Evolutionary conservation across 2,888 invertebrate species (phyloP), one percentile per base, ranked within the genome.

Genomic region (Coleophora flavipennella): DNA sequence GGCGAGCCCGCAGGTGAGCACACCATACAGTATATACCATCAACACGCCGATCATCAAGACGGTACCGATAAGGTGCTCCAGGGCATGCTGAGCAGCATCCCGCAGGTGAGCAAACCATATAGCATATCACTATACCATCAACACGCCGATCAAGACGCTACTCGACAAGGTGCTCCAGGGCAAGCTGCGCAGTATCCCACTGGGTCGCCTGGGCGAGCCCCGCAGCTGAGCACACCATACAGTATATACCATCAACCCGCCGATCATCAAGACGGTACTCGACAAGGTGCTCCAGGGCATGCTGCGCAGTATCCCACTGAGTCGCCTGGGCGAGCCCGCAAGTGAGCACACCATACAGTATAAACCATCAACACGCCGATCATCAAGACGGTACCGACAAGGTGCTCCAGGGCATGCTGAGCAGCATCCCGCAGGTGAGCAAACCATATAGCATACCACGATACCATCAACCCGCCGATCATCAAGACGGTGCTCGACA

Each of bases 401-500:
- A 95, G 61, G 87, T 95, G 0, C 88, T 87, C 52, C 75, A 89
- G 14, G 75, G 85, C 43, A 78, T 94, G 43, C 50, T 89, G 8
- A 77, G 85, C 41, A 65, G 85, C 50, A 90, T 93, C 91, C 96
- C 2, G 87, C 89, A 64, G 92, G 92, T 89, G n/a, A n/a, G n/a
- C n/a, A n/a, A n/a, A n/a, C n/a, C n/a, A n/a, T n/a, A n/a, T n/a
- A n/a, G n/a, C n/a, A n/a, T n/a, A n/a, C n/a, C n/a, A n/a, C n/a
- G n/a, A n/a, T n/a, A n/a, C n/a, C n/a, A n/a, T n/a, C n/a, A n/a
- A n/a, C n/a, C n/a, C n/a, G n/a, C 93, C 95, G 0, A 96, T 97
- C n/a, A n/a, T n/a, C n/a, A n/a, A n/a, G n/a, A n/a, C n/a, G 1
- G 88, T 97, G 4, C 96, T 97, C 0, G 92, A 94, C 0, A 91